phyloP scores from a whole-genome alignment of 1,140 invertebrate species.

The Cepaea nemoralis region DNA sequence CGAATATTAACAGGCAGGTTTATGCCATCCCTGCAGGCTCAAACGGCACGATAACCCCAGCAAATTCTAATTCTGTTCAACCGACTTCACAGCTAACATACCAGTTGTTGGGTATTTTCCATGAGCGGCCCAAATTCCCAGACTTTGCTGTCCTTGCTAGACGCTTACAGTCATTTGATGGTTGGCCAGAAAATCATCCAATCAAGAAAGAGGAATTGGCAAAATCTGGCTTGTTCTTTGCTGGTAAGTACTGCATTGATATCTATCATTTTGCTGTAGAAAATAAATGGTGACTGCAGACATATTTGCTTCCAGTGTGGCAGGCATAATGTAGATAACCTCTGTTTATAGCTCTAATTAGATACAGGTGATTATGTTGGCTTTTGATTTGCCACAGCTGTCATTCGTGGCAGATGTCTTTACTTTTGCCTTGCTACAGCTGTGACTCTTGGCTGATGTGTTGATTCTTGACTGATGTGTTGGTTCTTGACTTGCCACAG shows the following conservation, averaged over 20 bases:
- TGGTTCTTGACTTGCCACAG: no score
- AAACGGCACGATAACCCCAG: background rate
- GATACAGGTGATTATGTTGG: no score
- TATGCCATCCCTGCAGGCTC: background rate
- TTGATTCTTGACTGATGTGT: no score
- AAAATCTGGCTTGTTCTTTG: constrained; percentile 43
- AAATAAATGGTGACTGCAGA: no score
- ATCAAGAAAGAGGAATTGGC: constrained; percentile 29
- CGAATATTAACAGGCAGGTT: background rate
- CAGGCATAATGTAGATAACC: no score
- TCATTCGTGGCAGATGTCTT: no score
- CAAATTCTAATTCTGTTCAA: background rate
- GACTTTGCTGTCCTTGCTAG: background rate
- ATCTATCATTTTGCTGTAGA: background rate
- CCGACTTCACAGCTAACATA: background rate
- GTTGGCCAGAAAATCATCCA: background rate
- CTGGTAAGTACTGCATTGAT: constrained; percentile 28
- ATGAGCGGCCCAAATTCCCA: background rate
- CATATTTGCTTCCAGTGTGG: no score
- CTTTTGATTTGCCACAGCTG: no score
- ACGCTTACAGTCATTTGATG: background rate
- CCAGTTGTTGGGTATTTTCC: background rate
- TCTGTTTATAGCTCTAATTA: no score
- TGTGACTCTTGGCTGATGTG: no score
- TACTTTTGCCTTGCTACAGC: no score